Conservation (phyloP, 2,113 vertebrate species). For the Notarius quadriscutis region DNA sequence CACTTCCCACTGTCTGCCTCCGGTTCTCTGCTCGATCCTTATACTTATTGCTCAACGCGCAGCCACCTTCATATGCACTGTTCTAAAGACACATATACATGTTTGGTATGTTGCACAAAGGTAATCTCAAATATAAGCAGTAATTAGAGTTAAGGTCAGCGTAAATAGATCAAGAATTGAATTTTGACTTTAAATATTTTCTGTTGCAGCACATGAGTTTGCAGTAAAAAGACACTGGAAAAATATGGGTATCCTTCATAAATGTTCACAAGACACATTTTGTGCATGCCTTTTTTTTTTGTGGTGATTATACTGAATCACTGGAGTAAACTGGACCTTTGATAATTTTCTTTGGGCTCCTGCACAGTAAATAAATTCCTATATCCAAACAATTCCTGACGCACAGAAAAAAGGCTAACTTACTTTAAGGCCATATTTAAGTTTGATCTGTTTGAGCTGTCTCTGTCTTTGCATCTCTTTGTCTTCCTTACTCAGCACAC, state of each 20-base stretch:
- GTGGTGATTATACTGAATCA: not conserved
- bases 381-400: not conserved
- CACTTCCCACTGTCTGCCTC: slow-evolving; percentile 87
- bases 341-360: not conserved
- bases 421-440: slow-evolving; percentile 97
- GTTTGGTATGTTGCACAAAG: not conserved
- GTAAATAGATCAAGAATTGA: not conserved
- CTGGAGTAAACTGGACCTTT: not conserved
- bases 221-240: not conserved
- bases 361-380: not conserved
- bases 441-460: slow-evolving; percentile 93
- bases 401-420: slow-evolving; percentile 48
- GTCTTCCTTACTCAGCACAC: slow-evolving; percentile 83
- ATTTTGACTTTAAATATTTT: not conserved
- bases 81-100: slow-evolving; percentile 72
- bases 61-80: slow-evolving; percentile 83
- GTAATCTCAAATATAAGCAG: not conserved
- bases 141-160: not conserved
- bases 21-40: slow-evolving; percentile 90
- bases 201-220: not conserved
- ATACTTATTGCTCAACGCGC: slow-evolving; percentile 85
- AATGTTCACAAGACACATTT: not conserved
- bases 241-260: not conserved
- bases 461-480: slow-evolving; percentile 89
- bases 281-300: not conserved